These are phyloP conservation scores for Miltochrista miniata DNA, from an alignment of 2,888 invertebrate species.

Conservation along the genomic window DNA sequence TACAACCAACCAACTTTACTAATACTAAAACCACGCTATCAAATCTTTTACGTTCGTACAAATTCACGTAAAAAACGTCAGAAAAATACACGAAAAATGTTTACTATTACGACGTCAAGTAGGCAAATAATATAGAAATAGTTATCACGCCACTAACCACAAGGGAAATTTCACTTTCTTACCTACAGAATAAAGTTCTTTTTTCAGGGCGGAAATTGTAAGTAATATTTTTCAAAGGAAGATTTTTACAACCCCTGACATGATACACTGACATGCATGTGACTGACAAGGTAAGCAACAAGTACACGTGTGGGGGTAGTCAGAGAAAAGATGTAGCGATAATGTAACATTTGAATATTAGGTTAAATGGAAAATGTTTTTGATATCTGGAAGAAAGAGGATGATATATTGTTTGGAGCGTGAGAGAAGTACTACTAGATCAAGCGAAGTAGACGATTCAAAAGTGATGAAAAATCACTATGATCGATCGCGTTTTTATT, in stretches of 20 bases:
- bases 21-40: conserved; percentile 1
- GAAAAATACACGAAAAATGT: conserved; percentile 37
- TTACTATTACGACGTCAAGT: conserved; percentile 45
- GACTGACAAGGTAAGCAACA: conserved; percentile 41
- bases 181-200: conserved; percentile 2
- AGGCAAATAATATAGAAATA: conserved; percentile 36
- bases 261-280: conserved; percentile 39
- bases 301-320: conserved; percentile 22
- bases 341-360: conserved; percentile 8
- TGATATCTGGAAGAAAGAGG: too few relatives aligned
- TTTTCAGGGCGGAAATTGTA: background rate
- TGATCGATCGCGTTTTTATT: too few relatives aligned
- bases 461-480: too few relatives aligned
- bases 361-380: conserved; percentile 4
- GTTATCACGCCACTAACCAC: background rate
- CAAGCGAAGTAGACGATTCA: too few relatives aligned
- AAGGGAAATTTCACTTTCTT: conserved; percentile 17
- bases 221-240: conserved; percentile 33
- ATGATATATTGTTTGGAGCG: too few relatives aligned
- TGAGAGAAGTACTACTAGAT: too few relatives aligned
- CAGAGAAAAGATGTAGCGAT: conserved; percentile 17
- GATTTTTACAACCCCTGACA: conserved; percentile 43
- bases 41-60: background rate
- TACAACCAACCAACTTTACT: too few relatives aligned
- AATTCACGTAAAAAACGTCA: conserved; percentile 35